Conservation (phyloP, 2,113 vertebrate genomes). For the Bungarus multicinctus region DNA sequence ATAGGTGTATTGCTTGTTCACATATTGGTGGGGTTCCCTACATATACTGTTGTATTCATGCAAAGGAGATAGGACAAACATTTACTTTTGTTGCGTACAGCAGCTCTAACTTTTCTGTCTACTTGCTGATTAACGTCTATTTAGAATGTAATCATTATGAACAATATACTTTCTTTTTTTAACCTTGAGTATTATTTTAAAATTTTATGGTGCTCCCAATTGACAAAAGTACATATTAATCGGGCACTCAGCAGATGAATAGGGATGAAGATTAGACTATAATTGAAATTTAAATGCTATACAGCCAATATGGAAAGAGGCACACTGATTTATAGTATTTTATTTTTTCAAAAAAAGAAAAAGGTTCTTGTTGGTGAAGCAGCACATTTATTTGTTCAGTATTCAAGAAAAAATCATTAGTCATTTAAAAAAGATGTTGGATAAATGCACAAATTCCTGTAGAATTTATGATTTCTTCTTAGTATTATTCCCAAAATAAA, state of each 20-base stretch:
- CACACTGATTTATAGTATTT: background rate
- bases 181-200: background rate
- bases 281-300: background rate
- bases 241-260: accelerated
- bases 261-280: background rate
- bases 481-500: conserved; percentile 3
- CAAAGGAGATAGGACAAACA: background rate
- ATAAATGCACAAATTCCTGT: background rate
- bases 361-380: background rate
- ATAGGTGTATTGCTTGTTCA: background rate
- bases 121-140: background rate
- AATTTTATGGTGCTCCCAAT: background rate
- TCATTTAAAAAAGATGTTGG: background rate
- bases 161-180: background rate
- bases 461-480: background rate
- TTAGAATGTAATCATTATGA: background rate
- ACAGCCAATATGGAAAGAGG: background rate
- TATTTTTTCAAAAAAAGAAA: background rate
- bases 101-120: background rate
- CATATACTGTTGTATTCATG: background rate
- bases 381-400: background rate
- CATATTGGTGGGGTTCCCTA: background rate
- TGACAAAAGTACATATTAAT: background rate
- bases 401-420: background rate
- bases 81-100: background rate